Base-by-base conservation (phyloP, 2,888 invertebrate genomes). In the Ceraclea dissimilis region DNA sequence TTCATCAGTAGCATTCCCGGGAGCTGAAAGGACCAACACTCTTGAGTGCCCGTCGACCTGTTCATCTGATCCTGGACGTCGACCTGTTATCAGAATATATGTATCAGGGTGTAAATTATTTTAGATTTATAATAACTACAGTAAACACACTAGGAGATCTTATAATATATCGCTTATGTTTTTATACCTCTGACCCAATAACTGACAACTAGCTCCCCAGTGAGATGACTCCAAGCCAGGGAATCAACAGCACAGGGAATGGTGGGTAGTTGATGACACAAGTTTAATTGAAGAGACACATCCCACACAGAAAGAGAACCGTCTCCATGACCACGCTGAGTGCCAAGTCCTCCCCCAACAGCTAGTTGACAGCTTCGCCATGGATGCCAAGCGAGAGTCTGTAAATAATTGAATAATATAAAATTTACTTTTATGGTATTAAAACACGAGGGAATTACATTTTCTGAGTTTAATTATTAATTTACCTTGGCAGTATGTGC, bases 181-280 rank as follows among this genome's bases (percentile, higher is more conserved):
- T 16, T 13, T 39, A 8, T 39, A 74, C 75, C 71, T 60, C 67
- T 63, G 51, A 71, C 67, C 70, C 72, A 74, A 31, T 76, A 63
- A 63, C 76, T 76, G n/a, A 76, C 64, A 19, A 75, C 73, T 57
- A 78, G 67, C 61, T 78, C 78, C 0, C 76, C 78, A 8, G 76
- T 74, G 31, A 66, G 68, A 17, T 67, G 67, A 63, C 72, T 76
- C 65, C 76, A 78, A 39, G 75, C 69, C 73, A 77, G 74, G 2
- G 70, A 63, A 61, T 77, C 76, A 2, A 77, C 63, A 57, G 65
- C 64, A 64, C 68, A 67, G 2, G 65, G 64, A 20, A 63, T 64
- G 2, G 53, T 43, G 5, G 61, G 52, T 4, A 61, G 58, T 20
- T 49, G 47, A 13, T 64, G 62, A 13, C 66, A 61, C 39, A 68